Evolutionary conservation across 2,113 vertebrate genomes (phyloP).

Genomic region (Rynchops niger): DNA sequence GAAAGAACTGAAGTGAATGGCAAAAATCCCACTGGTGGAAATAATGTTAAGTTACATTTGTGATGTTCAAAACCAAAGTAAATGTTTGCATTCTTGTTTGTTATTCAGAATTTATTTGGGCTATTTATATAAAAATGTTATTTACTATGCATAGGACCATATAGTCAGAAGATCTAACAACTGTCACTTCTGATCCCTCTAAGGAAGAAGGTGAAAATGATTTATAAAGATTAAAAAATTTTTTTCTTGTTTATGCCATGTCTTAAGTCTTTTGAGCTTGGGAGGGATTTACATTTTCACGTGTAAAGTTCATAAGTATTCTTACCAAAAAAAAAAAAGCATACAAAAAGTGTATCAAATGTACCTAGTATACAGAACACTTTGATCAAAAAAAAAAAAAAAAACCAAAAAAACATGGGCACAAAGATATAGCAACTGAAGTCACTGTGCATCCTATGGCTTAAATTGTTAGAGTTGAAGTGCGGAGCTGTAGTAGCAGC

Average conservation of each 20-base stretch:
- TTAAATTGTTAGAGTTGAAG: neutral
- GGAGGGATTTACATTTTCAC: neutral
- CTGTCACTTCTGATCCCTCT: neutral
- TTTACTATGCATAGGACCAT: neutral
- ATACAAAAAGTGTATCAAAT: neutral
- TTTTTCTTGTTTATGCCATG: neutral
- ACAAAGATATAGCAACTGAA: neutral
- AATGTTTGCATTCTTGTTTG: neutral
- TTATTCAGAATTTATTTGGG: neutral
- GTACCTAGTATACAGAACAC: neutral
- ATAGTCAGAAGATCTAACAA: neutral
- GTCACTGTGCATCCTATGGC: neutral
- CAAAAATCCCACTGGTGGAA: neutral
- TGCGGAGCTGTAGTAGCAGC: neutral
- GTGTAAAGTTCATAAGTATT: neutral
- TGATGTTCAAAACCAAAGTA: neutral
- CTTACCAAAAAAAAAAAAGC: neutral
- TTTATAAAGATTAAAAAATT: neutral
- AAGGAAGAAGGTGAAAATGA: neutral
- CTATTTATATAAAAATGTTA: neutral
- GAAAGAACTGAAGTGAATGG: neutral
- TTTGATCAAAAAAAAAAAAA: neutral
- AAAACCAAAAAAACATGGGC: neutral
- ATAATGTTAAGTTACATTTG: rapidly evolving
- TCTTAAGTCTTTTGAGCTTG: neutral